Evolutionary conservation across 2,888 invertebrate genomes (phyloP).

Genomic region (Stomorhina lunata): DNA sequence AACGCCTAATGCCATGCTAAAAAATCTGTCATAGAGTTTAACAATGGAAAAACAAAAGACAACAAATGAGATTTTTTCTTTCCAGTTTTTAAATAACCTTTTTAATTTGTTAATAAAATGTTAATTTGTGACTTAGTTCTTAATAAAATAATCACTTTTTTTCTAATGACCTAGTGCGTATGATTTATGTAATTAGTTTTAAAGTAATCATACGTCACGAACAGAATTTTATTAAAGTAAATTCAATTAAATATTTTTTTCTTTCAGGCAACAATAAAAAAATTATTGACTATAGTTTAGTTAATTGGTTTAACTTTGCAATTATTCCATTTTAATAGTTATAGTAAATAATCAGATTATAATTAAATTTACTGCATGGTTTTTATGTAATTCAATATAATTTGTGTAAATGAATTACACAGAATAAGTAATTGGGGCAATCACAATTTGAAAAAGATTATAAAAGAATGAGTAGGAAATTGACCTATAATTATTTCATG

Average conservation of each 20-base stretch:
- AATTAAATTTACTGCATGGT: neutral
- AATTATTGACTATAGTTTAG: constrained; percentile 22
- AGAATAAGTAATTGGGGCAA: too few species aligned
- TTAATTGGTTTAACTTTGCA: constrained; percentile 23
- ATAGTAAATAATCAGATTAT: constrained; percentile 28
- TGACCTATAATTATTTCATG: too few species aligned
- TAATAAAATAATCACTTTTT: neutral
- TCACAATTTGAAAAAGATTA: too few species aligned
- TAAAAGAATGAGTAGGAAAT: too few species aligned
- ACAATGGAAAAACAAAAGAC: neutral
- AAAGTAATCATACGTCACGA: constrained; percentile 16
- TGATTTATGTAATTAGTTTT: neutral
- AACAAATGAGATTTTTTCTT: neutral
- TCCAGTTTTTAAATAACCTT: neutral
- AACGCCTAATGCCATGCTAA: constrained; percentile 19
- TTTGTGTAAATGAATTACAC: neutral
- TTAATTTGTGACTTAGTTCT: neutral
- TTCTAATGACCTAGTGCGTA: neutral
- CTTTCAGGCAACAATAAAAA: neutral
- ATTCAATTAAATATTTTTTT: neutral
- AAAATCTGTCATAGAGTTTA: constrained; percentile 1
- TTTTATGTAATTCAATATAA: constrained; percentile 14
- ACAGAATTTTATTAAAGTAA: neutral
- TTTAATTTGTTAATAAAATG: neutral
- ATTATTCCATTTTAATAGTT: constrained; percentile 15